Evolutionary conservation across 2,888 invertebrate species (phyloP), one percentile per base, ranked within the genome.

Genomic region (Hedya salicella): DNA sequence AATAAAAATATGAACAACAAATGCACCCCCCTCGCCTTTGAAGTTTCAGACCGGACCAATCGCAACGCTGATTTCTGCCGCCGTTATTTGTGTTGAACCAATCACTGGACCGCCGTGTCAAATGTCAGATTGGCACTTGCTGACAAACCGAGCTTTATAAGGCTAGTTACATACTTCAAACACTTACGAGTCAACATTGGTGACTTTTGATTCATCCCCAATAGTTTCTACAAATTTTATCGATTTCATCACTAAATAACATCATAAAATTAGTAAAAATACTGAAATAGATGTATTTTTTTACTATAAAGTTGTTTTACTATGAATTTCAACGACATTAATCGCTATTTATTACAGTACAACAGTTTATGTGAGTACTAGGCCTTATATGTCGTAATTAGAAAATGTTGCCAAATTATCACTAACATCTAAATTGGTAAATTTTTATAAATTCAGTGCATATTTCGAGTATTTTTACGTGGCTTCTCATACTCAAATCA

Each of bases 101-200:
- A 65, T 65, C 52, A 52, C 52, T 17, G 21, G 62, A 8, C n/a
- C 3, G 52, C 19, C 59, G 59, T 65, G 59, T 65, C 59, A 65
- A 60, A 65, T 65, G 65, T 65, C 65, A 65, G 39, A 59, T 59
- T 64, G 64, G 64, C 64, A 52, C 52, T 59, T 59, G 57, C 53
- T 54, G 56, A 63, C 48, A 17, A 32, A 14, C 56, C 46, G 59
- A 65, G 65, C 65, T 65, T 65, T 65, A 60, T 65, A 53, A 65
- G 46, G 65, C 65, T 65, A 21, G 52, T 39, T 59, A 53, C 59
- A 65, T 52, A 65, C 65, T 52, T 39, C 25, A 30, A 14, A 16
- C 1, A 50, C 14, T 16, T n/a, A 19, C n/a, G 30, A 17, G 36
- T 59, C 52, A 59, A 52, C 25, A 39, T 25, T 6, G 4, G 6